These are phyloP conservation scores for Andricus curvator DNA, from an alignment of 2,888 invertebrate species.

Conservation along the genomic window DNA sequence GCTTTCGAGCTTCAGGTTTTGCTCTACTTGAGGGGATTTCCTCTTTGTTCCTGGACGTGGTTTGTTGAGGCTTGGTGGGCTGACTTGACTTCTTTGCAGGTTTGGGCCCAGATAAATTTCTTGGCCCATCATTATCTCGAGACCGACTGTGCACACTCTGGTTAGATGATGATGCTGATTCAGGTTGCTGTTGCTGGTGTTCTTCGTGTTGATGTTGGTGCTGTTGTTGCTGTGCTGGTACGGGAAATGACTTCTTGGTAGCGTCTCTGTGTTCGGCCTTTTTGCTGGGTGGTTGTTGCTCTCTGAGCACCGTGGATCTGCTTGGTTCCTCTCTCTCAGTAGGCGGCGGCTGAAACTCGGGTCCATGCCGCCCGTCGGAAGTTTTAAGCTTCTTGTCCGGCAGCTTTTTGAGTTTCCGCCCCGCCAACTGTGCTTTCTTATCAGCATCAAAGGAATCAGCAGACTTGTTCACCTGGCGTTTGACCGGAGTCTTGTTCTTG, in stretches of 20 bases:
- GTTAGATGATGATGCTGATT: slow-evolving; percentile 64
- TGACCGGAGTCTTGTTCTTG: slow-evolving; percentile 52
- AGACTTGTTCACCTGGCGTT: slow-evolving; percentile 39
- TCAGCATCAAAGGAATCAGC: slow-evolving; percentile 47
- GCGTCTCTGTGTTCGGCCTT: slow-evolving; percentile 74
- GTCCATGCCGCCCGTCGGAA: slow-evolving; percentile 89
- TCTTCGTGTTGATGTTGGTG: slow-evolving; percentile 76
- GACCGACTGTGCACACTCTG: slow-evolving; percentile 74
- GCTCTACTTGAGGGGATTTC: slow-evolving; percentile 70
- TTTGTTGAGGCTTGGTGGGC: slow-evolving; percentile 68
- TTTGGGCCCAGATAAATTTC: slow-evolving; percentile 75
- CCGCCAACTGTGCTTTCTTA: slow-evolving; percentile 64
- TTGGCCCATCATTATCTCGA: slow-evolving; percentile 77
- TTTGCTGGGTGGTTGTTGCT: slow-evolving; percentile 78
- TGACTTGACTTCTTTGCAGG: slow-evolving; percentile 72
- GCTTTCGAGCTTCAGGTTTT: slow-evolving; percentile 73
- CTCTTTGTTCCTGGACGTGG: slow-evolving; percentile 68
- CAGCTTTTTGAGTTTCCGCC: slow-evolving; percentile 83
- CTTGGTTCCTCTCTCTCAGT: slow-evolving; percentile 87
- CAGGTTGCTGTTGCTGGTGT: slow-evolving; percentile 62
- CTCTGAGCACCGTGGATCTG: slow-evolving; percentile 75
- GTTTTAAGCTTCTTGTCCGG: slow-evolving; percentile 91
- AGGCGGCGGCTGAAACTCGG: slow-evolving; percentile 86
- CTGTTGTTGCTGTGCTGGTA: slow-evolving; percentile 62
- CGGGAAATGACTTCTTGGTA: slow-evolving; percentile 49